Conservation (phyloP, 2,113 vertebrate genomes). For the Thymallus thymallus region DNA sequence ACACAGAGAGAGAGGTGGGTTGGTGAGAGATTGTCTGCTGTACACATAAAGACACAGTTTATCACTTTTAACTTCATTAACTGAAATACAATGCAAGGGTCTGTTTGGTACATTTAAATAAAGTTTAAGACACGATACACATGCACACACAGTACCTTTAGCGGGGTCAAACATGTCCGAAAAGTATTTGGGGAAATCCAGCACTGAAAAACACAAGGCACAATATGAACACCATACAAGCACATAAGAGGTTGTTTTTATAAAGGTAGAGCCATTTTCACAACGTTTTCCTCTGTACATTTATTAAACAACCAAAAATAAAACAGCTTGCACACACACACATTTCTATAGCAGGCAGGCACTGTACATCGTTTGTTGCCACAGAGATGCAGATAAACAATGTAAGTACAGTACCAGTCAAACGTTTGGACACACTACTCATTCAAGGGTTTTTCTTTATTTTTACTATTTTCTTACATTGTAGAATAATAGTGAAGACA, state of each 20-base stretch:
- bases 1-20: background rate
- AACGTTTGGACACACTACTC: too few species aligned
- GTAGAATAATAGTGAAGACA: too few species aligned
- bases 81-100: too few species aligned
- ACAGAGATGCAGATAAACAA: background rate
- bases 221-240: background rate
- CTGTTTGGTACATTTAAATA: background rate
- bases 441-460: too few species aligned
- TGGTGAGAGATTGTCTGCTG: background rate
- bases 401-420: too few species aligned
- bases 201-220: conserved; percentile 69
- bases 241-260: background rate
- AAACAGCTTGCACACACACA: background rate
- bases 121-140: background rate
- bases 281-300: background rate
- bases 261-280: too few species aligned
- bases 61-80: too few species aligned
- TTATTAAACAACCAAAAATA: background rate
- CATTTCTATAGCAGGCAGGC: background rate
- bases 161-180: conserved; percentile 85
- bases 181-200: conserved; percentile 84
- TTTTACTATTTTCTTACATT: too few species aligned
- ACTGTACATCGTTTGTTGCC: background rate
- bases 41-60: background rate
- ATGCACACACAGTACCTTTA: conserved; percentile 74